These are phyloP conservation scores for Theocolax elegans DNA, from an alignment of 1,140 invertebrate genomes.

Conservation along the genomic window DNA sequence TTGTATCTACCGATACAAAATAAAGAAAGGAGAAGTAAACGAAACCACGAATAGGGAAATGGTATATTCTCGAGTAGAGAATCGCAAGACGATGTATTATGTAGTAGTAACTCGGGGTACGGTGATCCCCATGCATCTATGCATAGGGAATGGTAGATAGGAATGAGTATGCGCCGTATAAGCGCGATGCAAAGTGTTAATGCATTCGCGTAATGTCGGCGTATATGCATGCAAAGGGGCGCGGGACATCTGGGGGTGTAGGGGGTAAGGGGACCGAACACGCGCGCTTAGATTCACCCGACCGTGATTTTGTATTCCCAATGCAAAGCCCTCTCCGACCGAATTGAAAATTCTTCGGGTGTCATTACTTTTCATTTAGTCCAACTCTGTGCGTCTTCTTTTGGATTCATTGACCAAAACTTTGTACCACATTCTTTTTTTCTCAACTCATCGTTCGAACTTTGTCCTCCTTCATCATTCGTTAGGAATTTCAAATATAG, in stretches of 20 bases:
- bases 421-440: too few species aligned
- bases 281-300: too few species aligned
- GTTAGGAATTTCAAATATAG: too few species aligned
- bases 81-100: constrained; percentile 51
- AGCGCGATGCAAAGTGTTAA: constrained; percentile 45
- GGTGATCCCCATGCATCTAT: constrained; percentile 56
- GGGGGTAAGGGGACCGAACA: background rate
- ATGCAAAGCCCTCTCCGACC: constrained; percentile 31
- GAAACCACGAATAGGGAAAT: too few species aligned
- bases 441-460: too few species aligned
- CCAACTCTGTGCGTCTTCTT: too few species aligned
- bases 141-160: constrained; percentile 43
- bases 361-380: constrained; percentile 32
- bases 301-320: constrained; percentile 19
- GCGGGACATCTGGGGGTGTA: background rate
- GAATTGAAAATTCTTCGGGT: constrained; percentile 30
- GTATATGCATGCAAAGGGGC: background rate
- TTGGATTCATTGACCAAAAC: too few species aligned
- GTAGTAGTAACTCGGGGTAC: constrained; percentile 48
- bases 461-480: too few species aligned
- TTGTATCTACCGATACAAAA: background rate
- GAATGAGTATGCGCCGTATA: constrained; percentile 39
- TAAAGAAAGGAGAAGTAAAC: background rate
- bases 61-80: too few species aligned
- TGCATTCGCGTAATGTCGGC: constrained; percentile 37